Base-by-base conservation (phyloP, 2,888 invertebrate species). In the Hirtodrosophila trivittata region DNA sequence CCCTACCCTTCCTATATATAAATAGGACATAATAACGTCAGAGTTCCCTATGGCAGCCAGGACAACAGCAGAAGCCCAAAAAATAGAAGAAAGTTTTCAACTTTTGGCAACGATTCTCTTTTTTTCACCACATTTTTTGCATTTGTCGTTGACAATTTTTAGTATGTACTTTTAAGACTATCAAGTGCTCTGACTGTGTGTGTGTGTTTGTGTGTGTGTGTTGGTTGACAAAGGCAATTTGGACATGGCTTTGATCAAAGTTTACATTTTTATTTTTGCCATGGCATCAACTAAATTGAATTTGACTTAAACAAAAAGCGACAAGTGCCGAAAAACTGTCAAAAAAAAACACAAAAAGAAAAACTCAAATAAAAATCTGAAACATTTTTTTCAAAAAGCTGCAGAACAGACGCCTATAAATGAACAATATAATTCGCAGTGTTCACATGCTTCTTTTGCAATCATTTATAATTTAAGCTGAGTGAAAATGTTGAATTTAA, bases 171-270 rank as follows among this genome's bases (percentile, higher is more conserved):
- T 65, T 54, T 57, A 54, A 68, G 74, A 63, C 68, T 51, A 54
- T 43, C 32, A 26, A 47, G 16, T 25, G 30, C 41, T 16, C 12
- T 58, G 9, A 32, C n/a, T 16, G 4, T 45, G 21, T 46, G 35
- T 39, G 38, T 45, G 35, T 42, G 49, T 38, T 28, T 66, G 42
- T 65, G 43, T 45, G 46, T 42, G 52, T 46, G 33, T 37, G 32
- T 35, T 49, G 43, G 56, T 60, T 71, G 84, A 75, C 84, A 83
- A 76, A 74, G 71, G 71, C 86, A 86, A 83, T 81, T 83, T 83
- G 47, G 50, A 28, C 45, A 28, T 50, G 52, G 74, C 81, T 81
- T 86, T 86, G 84, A 81, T 83, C 84, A 81, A 83, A 66, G 65
- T 81, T 80, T 45, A 57, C 45, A 54, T 55, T 32, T 45, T 26